Evolutionary conservation across 2,888 invertebrate species (phyloP).

Genomic region (Conops quadrifasciatus): DNA sequence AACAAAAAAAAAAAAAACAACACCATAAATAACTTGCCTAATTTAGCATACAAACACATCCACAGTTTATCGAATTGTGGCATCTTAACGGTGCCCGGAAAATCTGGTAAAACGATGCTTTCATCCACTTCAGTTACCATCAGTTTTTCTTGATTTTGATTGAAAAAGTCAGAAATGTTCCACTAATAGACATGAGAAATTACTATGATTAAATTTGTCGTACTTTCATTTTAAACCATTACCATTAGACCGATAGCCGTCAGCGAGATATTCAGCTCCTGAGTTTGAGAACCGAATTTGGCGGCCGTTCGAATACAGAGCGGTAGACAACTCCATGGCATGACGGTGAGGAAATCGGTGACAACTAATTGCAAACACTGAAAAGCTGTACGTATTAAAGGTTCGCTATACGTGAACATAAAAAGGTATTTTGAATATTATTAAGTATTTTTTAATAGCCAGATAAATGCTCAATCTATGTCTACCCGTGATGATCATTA

Average conservation of each 20-base stretch:
- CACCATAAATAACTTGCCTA: constrained; percentile 65
- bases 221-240: constrained; percentile 39
- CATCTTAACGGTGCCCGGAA: constrained; percentile 83
- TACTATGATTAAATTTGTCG: too few species aligned
- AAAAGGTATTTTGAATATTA: constrained; percentile 6
- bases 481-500: constrained; percentile 87
- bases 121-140: constrained; percentile 78
- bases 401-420: constrained; percentile 72
- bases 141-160: constrained; percentile 90
- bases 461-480: neutral
- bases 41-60: constrained; percentile 92
- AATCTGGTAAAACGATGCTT: constrained; percentile 80
- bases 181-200: constrained; percentile 72
- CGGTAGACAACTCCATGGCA: constrained; percentile 91
- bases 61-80: constrained; percentile 92
- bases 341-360: constrained; percentile 91
- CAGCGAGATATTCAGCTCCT: constrained; percentile 95
- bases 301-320: constrained; percentile 92
- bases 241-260: constrained; percentile 97
- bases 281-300: constrained; percentile 94
- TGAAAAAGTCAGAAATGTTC: constrained; percentile 98
- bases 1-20: neutral
- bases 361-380: constrained; percentile 95
- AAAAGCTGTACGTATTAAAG: constrained; percentile 91
- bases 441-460: too few species aligned